phyloP scores from a whole-genome alignment of 2,888 invertebrate species.

The Crossocerus cetratus region DNA sequence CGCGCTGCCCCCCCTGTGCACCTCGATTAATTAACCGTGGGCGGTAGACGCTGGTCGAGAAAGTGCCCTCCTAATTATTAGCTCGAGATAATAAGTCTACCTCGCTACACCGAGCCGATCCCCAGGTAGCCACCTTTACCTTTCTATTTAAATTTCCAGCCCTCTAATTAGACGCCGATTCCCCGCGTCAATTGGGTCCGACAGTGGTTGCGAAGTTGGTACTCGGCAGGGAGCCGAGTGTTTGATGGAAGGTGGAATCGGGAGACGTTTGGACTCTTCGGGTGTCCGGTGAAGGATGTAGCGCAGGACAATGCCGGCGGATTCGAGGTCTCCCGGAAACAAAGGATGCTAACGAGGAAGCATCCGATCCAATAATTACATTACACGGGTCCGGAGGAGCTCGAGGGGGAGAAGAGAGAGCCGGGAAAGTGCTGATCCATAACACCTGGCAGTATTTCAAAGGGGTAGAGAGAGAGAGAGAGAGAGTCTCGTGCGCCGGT shows the following conservation, averaged over 20 bases:
- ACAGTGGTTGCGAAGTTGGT: background rate
- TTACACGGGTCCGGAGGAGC: slow-evolving; percentile 2
- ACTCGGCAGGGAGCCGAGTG: background rate
- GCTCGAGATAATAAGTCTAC: slow-evolving; percentile 8
- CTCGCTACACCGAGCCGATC: background rate
- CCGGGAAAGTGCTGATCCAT: slow-evolving; percentile 22
- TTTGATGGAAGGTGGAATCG: background rate
- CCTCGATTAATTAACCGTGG: slow-evolving; percentile 10
- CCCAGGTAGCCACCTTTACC: background rate
- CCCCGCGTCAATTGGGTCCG: background rate
- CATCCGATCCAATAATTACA: slow-evolving; percentile 21
- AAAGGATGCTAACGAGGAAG: slow-evolving; percentile 18
- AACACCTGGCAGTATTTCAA: slow-evolving; percentile 19
- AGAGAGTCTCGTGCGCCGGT: background rate
- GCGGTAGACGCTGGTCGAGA: slow-evolving; percentile 5
- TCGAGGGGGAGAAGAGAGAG: slow-evolving; percentile 1
- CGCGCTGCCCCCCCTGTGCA: background rate
- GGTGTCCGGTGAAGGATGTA: background rate
- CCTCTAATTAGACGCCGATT: background rate
- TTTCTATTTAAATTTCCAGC: background rate
- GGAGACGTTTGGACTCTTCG: too few species aligned
- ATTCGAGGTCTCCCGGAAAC: slow-evolving; percentile 6
- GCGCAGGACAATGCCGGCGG: background rate
- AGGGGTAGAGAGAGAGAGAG: too few species aligned
- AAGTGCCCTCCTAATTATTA: slow-evolving; percentile 1